phyloP scores from a whole-genome alignment of 2,888 invertebrate species.

The Mamestra brassicae region DNA sequence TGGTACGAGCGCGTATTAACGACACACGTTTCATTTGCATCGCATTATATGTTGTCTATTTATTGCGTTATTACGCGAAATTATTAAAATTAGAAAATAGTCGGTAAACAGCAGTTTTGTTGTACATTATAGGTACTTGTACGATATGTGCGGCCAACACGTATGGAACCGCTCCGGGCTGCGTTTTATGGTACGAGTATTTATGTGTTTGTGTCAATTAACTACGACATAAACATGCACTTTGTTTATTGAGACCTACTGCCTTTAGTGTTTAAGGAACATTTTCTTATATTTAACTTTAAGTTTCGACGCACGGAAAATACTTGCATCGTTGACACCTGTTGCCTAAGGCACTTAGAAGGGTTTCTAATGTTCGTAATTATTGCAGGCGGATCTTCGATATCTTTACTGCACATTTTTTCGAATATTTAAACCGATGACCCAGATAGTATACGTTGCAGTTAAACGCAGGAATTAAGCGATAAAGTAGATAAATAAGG shows the following conservation, averaged over 20 bases:
- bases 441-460: conserved; percentile 10
- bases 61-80: conserved; percentile 83
- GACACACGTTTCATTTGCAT: conserved; percentile 83
- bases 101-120: conserved; percentile 80
- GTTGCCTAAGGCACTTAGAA: conserved; percentile 58
- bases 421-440: conserved; percentile 22
- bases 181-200: conserved; percentile 72
- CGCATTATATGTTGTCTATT: conserved; percentile 80
- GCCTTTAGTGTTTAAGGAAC: conserved; percentile 44
- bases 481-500: conserved; percentile 24
- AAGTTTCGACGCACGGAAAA: conserved; percentile 48
- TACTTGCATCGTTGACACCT: conserved; percentile 55
- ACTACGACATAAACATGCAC: conserved; percentile 66
- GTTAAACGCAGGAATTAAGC: conserved; percentile 27
- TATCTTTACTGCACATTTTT: conserved; percentile 35
- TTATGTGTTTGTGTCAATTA: conserved; percentile 76
- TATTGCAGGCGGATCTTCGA: conserved; percentile 48
- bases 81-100: conserved; percentile 83
- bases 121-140: conserved; percentile 71
- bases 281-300: conserved; percentile 39
- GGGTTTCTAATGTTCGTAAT: conserved; percentile 58
- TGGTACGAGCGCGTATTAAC: conserved; percentile 73
- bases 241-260: conserved; percentile 63
- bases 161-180: conserved; percentile 73
- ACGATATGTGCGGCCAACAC: conserved; percentile 68